Percentiles rank a stretch among this genome's conserved stretches.
Evolutionary conservation across 2,113 vertebrate genomes (phyloP).

Genomic region (Calyptomena viridis): DNA sequence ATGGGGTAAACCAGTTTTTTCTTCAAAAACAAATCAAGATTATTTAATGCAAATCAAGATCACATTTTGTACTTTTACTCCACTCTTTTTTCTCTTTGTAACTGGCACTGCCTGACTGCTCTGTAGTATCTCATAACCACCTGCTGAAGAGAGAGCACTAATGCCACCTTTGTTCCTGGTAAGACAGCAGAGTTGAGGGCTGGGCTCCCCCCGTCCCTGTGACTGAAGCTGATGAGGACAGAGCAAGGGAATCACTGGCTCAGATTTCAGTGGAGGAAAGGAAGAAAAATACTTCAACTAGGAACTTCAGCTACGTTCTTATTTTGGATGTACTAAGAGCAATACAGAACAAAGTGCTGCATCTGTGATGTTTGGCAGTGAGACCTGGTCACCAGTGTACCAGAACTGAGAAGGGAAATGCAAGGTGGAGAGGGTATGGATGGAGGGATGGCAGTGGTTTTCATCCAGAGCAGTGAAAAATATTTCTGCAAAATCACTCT

Average conservation of each 20-base stretch:
- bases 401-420: not conserved
- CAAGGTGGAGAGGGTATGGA: not conserved
- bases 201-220: not conserved
- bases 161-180: not conserved
- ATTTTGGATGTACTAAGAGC: not conserved
- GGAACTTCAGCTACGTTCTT: not conserved
- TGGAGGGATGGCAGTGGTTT: not conserved
- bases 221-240: not conserved
- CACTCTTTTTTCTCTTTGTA: not conserved
- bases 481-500: not conserved
- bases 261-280: not conserved
- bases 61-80: not conserved
- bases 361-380: not conserved
- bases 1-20: not conserved
- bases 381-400: not conserved
- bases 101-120: not conserved
- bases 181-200: not conserved
- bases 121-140: not conserved
- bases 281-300: not conserved
- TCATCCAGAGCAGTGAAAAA: not conserved
- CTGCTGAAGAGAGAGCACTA: not conserved
- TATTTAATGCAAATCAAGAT: not conserved
- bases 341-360: not conserved
- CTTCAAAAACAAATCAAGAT: not conserved
- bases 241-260: not conserved